Evolutionary conservation across 2,888 invertebrate genomes (phyloP).

Genomic region (Reticulitermes lucifugus): DNA sequence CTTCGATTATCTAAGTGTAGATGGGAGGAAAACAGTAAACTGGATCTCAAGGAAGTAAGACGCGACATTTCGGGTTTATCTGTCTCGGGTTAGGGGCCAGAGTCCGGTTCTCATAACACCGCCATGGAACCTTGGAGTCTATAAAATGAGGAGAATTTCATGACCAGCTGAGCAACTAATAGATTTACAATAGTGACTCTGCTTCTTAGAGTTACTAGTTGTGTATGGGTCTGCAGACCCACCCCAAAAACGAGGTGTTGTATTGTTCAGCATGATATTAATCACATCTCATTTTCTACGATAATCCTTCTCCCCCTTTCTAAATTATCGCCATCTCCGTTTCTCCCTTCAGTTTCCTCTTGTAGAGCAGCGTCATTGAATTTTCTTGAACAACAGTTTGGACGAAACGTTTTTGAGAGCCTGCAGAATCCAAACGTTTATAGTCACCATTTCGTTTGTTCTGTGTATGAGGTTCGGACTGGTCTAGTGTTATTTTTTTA

Average conservation of each 20-base stretch:
- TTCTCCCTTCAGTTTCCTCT: neutral
- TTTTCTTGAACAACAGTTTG: constrained; percentile 19
- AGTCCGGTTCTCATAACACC: no score
- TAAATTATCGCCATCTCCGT: neutral
- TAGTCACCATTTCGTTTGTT: constrained; percentile 26
- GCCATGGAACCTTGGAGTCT: no score
- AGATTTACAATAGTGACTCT: no score
- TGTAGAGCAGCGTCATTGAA: constrained; percentile 9
- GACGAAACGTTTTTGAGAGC: neutral
- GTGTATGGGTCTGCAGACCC: no score
- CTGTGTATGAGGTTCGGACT: neutral
- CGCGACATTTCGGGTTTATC: no score
- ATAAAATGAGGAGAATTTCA: no score
- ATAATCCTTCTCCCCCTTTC: neutral
- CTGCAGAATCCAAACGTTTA: neutral
- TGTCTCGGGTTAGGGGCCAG: no score
- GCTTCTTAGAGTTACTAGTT: no score
- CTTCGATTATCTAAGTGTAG: no score
- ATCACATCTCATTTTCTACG: neutral
- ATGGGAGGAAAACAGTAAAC: no score
- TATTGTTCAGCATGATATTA: neutral
- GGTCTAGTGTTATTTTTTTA: constrained; percentile 11
- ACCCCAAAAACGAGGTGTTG: neutral
- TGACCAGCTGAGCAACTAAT: no score
- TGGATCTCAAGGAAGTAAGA: no score